Conservation (phyloP, 2,797 vertebrate species). For the Manis pentadactyla region DNA sequence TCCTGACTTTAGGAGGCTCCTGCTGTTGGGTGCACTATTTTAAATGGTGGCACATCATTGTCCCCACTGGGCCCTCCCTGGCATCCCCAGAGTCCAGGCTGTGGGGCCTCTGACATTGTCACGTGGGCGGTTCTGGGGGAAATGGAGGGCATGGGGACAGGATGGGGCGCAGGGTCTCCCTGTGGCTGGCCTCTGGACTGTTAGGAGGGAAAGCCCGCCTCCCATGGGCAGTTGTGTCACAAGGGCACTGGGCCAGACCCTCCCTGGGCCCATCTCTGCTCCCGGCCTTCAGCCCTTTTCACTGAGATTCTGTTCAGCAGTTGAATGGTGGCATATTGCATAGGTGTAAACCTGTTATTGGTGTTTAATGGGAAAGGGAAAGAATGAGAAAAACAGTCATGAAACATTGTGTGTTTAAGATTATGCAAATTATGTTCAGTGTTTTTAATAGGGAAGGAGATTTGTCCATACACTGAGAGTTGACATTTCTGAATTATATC, state of each 20-base stretch:
- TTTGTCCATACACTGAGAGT: not conserved
- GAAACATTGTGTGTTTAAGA: not conserved
- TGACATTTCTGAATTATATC: not conserved
- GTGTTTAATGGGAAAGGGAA: not conserved
- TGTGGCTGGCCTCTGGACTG: not conserved
- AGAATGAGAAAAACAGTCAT: not conserved
- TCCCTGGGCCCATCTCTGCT: not conserved
- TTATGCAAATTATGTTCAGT: not conserved
- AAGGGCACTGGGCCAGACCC: not conserved
- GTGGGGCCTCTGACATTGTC: not conserved
- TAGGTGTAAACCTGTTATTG: no score
- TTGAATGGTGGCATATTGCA: no score
- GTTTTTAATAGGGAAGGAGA: not conserved
- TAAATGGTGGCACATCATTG: not conserved
- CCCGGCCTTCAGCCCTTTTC: not conserved
- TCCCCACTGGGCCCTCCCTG: not conserved
- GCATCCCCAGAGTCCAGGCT: not conserved
- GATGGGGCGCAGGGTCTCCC: not conserved
- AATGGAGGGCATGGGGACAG: not conserved
- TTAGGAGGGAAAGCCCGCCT: not conserved
- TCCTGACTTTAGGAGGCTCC: not conserved
- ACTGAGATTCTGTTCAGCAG: fast-evolving
- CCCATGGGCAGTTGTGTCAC: not conserved
- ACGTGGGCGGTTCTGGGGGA: not conserved
- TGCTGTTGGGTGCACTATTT: not conserved